Base-by-base conservation (phyloP, 2,888 invertebrate genomes). In the Tricholauxania praeusta region DNA sequence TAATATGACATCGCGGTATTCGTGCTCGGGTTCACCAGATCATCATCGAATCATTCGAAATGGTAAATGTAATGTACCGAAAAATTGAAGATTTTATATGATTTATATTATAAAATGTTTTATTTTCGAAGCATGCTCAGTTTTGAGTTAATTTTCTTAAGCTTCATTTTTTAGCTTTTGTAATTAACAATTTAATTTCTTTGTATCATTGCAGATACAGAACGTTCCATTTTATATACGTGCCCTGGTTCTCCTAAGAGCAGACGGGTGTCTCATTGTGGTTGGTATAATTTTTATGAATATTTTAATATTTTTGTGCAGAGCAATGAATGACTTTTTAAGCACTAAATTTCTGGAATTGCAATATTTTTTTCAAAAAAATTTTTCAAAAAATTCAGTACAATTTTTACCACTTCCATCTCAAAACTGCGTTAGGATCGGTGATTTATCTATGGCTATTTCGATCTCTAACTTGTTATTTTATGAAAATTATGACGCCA, bases 21-120 rank as follows among this genome's bases (percentile, higher is more conserved):
- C 94, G 71, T 94, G 93, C 79, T 92, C 93, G 73, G 93, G 94
- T 67, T 95, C 95, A 8, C 91, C 95, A 15, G 92, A 93, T 82
- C 91, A 91, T 81, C 90, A 91, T 84, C 89, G 93, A 77, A 91
- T 92, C 80, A 89, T 92, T 79, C 89, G 92, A 81, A 93, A 93
- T 87, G 93, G 93, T 92, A 89, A 77, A 80, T 71, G 66, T 52
- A 70, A 63, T 66, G 15, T 67, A 73, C 51, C 67, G 55, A 63
- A 64, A 72, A 73, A 72, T 71, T 65, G 48, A 68, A 55, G 71
- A 63, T 62, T 19, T 51, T 15, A 32, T 15, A 48, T 17, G 8
- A 12, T 22, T 64, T 2, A 8, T 49, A n/a, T 39, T n/a, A 68
- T 57, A 19, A 12, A 57, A 22, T 53, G 5, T 53, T 53, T 15